phyloP scores from a whole-genome alignment of 1,140 invertebrate species.

The Hylaeus anthracinus region DNA sequence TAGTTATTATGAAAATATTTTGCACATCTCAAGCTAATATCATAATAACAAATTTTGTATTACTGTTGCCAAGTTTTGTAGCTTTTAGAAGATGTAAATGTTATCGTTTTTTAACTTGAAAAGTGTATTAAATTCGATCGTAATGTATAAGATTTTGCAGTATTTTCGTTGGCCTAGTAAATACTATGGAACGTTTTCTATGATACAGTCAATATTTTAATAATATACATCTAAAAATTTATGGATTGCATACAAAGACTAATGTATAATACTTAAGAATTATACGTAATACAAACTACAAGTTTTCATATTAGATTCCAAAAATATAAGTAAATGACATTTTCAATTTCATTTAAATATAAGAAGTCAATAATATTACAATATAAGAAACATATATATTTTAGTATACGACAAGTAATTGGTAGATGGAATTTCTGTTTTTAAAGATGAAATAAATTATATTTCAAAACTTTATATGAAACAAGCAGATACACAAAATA shows the following conservation, averaged over 20 bases:
- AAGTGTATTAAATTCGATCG: neutral
- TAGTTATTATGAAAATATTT: conserved; percentile 1
- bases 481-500: conserved; percentile 6
- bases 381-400: conserved; percentile 4
- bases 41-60: neutral
- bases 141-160: conserved; percentile 5
- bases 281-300: conserved; percentile 8
- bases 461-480: conserved; percentile 6
- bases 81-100: neutral
- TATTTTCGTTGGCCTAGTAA: conserved; percentile 6
- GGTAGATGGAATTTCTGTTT: neutral
- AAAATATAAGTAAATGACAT: conserved; percentile 24
- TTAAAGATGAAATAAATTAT: conserved; percentile 9
- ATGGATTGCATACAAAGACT: conserved; percentile 33
- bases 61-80: neutral
- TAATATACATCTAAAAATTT: neutral
- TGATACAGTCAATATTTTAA: neutral
- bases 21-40: neutral
- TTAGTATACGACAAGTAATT: neutral
- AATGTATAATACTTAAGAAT: conserved; percentile 2
- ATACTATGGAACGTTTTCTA: conserved; percentile 11
- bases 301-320: conserved; percentile 10
- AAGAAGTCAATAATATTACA: conserved; percentile 3
- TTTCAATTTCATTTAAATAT: conserved; percentile 1
- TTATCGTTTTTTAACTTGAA: neutral